phyloP scores from a whole-genome alignment of 2,888 invertebrate genomes.

The Aleiodes testaceus region DNA sequence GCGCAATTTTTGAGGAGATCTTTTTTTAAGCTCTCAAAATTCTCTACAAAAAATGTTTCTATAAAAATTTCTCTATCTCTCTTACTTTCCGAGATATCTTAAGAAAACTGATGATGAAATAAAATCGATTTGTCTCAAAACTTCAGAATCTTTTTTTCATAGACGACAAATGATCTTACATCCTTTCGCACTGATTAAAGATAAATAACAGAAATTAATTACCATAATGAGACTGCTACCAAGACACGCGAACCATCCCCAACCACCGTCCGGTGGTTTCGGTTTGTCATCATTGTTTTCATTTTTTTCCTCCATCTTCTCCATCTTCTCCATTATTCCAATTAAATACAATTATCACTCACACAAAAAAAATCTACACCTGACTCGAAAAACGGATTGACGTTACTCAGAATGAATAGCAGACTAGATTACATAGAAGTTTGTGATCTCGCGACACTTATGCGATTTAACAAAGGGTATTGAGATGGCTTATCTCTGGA shows the following conservation, averaged over 20 bases:
- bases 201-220: constrained; percentile 62
- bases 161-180: no score
- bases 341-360: background rate
- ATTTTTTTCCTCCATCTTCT: constrained; percentile 10
- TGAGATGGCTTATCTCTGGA: constrained; percentile 34
- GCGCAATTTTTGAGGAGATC: no score
- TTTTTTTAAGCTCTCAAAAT: no score
- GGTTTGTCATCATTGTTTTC: constrained; percentile 42
- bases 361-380: constrained; percentile 2
- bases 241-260: constrained; percentile 84
- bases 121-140: no score
- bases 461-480: background rate
- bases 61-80: no score
- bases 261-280: constrained; percentile 84
- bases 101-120: no score
- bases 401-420: no score
- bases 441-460: no score
- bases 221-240: constrained; percentile 87
- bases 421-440: no score
- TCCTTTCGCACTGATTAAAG: constrained; percentile 1
- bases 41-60: no score
- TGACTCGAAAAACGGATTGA: background rate
- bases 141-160: no score
- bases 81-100: no score
- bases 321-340: constrained; percentile 26